phyloP scores from a whole-genome alignment of 2,113 vertebrate species.

The Archocentrus centrarchus region DNA sequence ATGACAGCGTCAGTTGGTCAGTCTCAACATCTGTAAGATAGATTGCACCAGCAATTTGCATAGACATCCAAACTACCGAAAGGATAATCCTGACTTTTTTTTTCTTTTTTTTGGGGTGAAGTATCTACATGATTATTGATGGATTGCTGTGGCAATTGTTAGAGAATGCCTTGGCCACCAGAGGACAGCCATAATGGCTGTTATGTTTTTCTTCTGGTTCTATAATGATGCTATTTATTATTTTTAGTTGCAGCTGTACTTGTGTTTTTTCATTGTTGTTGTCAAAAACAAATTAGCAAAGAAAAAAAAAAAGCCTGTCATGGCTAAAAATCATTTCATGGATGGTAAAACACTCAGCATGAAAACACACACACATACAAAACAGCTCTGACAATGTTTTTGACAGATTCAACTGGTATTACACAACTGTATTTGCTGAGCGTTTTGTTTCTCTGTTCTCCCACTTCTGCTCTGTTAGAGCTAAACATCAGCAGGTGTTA shows the following conservation, averaged over 20 bases:
- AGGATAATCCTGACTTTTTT: neutral
- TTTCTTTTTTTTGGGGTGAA: neutral
- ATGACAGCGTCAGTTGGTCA: too few species aligned
- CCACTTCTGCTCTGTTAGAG: neutral
- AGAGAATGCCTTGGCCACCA: neutral
- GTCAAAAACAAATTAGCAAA: neutral
- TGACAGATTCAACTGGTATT: neutral
- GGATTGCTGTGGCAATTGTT: neutral
- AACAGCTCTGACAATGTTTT: neutral
- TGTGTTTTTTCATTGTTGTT: neutral
- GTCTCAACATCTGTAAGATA: neutral
- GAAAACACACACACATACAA: neutral
- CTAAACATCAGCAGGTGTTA: neutral
- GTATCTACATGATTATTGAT: neutral
- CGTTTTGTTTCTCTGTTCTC: neutral
- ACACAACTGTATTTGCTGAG: neutral
- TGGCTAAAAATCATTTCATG: slow-evolving; percentile 7
- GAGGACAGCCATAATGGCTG: neutral
- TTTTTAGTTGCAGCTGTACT: neutral
- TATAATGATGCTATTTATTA: neutral
- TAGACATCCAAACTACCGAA: neutral
- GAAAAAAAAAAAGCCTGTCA: neutral
- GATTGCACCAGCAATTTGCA: neutral
- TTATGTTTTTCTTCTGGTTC: neutral
- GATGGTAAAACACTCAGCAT: slow-evolving; percentile 13